These are phyloP conservation scores for Cyrtonyx montezumae DNA, from an alignment of 2,113 vertebrate species.

Conservation along the genomic window DNA sequence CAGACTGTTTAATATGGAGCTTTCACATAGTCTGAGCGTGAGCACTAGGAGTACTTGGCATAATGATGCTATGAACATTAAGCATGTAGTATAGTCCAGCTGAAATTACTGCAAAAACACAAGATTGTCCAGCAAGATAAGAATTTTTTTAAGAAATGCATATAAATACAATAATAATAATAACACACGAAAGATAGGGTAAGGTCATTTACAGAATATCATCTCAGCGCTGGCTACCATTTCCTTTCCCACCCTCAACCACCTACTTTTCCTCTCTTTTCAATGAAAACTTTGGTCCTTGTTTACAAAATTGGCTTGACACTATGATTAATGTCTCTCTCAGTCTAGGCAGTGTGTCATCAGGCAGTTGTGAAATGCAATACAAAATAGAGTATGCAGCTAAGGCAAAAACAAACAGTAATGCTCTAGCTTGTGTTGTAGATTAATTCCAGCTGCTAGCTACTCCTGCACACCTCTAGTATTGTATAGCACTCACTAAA, in stretches of 20 bases:
- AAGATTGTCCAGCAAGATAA: background rate
- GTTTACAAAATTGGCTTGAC: background rate
- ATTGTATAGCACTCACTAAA: background rate
- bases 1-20: background rate
- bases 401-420: conserved; percentile 27
- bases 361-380: conserved; percentile 49
- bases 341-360: conserved; percentile 16
- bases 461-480: background rate
- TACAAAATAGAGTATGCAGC: conserved; percentile 47
- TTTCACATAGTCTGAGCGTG: background rate
- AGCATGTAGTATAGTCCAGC: background rate
- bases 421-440: conserved; percentile 9
- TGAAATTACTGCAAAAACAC: background rate
- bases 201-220: background rate
- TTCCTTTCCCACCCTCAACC: background rate
- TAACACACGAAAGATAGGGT: background rate
- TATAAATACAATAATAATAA: background rate
- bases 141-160: background rate
- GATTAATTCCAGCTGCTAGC: conserved; percentile 50
- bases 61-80: background rate
- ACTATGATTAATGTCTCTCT: background rate
- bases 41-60: background rate
- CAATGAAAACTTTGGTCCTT: conserved; percentile 31
- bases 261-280: conserved; percentile 17
- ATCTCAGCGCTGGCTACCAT: background rate